Evolutionary conservation across 2,888 invertebrate genomes (phyloP).

Genomic region (Esperia sulphurella): DNA sequence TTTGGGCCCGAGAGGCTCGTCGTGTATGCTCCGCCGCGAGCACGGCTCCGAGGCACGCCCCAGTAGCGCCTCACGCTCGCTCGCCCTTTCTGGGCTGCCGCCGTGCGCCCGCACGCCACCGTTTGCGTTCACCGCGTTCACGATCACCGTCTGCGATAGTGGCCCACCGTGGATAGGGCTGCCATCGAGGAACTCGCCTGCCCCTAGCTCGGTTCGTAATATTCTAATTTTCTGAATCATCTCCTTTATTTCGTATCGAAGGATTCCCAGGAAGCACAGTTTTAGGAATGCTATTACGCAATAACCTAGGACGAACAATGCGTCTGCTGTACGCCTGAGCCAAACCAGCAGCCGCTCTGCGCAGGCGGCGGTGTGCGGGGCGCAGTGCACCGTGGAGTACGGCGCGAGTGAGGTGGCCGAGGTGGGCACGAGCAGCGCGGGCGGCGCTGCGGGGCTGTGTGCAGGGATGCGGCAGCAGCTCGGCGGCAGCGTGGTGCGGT

Average conservation of each 20-base stretch:
- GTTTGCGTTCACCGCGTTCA: conserved; percentile 77
- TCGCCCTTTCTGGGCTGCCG: conserved; percentile 75
- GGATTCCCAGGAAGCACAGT: conserved; percentile 91
- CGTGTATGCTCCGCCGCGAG: conserved; percentile 63
- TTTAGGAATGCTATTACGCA: conserved; percentile 94
- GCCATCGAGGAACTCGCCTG: conserved; percentile 67
- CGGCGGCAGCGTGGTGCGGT: conserved; percentile 60
- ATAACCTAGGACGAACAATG: conserved; percentile 89
- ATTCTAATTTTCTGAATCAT: conserved; percentile 95
- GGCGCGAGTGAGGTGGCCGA: conserved; percentile 53
- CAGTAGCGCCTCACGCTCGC: conserved; percentile 80
- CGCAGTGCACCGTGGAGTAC: conserved; percentile 61
- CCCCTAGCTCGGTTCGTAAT: conserved; percentile 83
- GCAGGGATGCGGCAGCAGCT: conserved; percentile 70
- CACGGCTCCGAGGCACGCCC: conserved; percentile 71
- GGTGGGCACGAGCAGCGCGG: conserved; percentile 70
- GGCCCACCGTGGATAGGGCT: conserved; percentile 72
- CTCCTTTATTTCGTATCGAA: conserved; percentile 92
- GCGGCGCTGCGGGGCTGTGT: conserved; percentile 62
- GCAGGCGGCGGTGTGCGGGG: conserved; percentile 82
- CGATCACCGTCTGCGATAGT: conserved; percentile 67
- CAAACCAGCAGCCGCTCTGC: conserved; percentile 86
- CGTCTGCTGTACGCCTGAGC: conserved; percentile 88
- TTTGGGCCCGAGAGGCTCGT: conserved; percentile 77
- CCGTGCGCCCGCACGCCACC: conserved; percentile 79